These are phyloP conservation scores for Anthoscopus minutus DNA, from an alignment of 2,113 vertebrate species.

Conservation along the genomic window DNA sequence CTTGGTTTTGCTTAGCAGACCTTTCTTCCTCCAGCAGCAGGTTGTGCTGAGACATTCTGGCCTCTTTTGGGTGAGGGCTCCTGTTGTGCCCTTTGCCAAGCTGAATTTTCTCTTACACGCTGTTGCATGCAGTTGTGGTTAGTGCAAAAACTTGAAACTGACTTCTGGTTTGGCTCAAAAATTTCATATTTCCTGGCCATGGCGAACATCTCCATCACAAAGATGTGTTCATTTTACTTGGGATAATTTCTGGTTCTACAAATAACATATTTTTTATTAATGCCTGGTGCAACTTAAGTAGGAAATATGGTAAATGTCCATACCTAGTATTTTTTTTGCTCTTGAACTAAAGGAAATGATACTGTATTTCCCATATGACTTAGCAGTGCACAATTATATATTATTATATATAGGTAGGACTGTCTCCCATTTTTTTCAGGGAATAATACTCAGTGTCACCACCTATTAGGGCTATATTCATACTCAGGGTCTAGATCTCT, in stretches of 20 bases:
- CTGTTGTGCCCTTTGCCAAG: not conserved
- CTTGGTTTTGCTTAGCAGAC: not conserved
- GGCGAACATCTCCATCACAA: not conserved
- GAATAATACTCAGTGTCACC: not conserved
- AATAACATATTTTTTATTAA: not conserved
- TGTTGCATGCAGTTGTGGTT: not conserved
- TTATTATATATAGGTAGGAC: not conserved
- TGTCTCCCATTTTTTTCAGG: not conserved
- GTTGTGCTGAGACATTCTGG: not conserved
- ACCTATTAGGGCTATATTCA: not conserved
- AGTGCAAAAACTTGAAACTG: not conserved
- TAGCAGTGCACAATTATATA: not conserved
- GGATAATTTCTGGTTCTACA: not conserved
- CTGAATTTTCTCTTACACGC: not conserved
- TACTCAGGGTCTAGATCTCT: not conserved
- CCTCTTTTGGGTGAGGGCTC: not conserved
- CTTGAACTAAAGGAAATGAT: not conserved
- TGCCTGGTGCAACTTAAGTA: not conserved
- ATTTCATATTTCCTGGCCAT: not conserved
- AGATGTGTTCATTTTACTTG: not conserved
- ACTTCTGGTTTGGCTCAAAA: not conserved
- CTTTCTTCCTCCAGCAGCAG: not conserved
- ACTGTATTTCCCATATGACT: not conserved
- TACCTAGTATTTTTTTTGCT: not conserved
- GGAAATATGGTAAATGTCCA: not conserved